Evolutionary conservation across 2,797 vertebrate genomes (phyloP).

Genomic region (Argentina silus): DNA sequence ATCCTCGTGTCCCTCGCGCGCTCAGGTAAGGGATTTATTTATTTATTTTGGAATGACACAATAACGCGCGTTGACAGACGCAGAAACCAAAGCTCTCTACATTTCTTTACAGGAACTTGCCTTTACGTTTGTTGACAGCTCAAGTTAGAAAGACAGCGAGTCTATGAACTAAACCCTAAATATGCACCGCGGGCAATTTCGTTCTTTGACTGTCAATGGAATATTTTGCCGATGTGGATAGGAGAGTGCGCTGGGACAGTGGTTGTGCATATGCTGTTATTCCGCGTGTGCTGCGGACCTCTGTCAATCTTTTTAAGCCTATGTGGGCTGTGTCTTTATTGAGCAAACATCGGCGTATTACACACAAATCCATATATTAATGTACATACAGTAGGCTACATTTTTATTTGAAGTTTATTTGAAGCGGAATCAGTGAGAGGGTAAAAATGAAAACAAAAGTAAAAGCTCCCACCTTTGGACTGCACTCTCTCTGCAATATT

Average conservation of each 20-base stretch:
- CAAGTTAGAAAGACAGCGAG: conserved; percentile 53
- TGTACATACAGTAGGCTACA: conserved; percentile 3
- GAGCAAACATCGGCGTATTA: not conserved
- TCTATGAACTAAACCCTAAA: conserved; percentile 8
- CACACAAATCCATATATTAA: not conserved
- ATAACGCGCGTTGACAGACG: not conserved
- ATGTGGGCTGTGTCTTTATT: not conserved
- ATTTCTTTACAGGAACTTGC: conserved; percentile 4
- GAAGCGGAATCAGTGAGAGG: not conserved
- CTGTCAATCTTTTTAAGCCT: not conserved
- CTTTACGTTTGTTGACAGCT: conserved; percentile 17
- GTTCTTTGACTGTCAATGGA: conserved; percentile 5
- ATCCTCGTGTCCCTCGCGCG: conserved; percentile 63
- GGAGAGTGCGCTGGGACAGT: conserved; percentile 16
- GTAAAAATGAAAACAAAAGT: conserved; percentile 52
- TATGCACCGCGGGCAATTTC: conserved; percentile 12
- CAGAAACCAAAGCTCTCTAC: not conserved
- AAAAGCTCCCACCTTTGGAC: conserved; percentile 24
- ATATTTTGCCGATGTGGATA: not conserved
- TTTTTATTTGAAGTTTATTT: not conserved
- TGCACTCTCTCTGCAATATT: conserved; percentile 25
- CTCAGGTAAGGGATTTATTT: conserved; percentile 72
- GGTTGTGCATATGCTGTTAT: conserved; percentile 18
- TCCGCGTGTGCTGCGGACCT: not conserved
- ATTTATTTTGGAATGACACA: not conserved